Percentiles rank a stretch among this genome's conserved stretches.
phyloP scores from a whole-genome alignment of 2,113 vertebrate genomes.

The Rhabdornis inornatus region DNA sequence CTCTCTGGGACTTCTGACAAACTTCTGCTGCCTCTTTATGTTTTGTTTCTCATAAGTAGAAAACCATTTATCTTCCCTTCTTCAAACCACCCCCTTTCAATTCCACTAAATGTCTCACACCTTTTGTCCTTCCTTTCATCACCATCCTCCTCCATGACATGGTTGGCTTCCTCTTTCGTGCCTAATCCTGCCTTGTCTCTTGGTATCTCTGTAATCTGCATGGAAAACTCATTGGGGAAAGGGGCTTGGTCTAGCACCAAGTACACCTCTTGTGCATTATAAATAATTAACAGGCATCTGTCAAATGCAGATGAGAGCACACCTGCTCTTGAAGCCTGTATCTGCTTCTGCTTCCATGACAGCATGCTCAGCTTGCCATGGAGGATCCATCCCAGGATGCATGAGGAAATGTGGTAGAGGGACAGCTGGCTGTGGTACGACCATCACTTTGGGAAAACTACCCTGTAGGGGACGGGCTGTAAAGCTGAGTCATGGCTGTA shows the following conservation, averaged over 20 bases:
- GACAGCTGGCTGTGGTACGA: neutral
- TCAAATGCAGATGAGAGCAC: neutral
- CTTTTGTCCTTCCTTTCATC: neutral
- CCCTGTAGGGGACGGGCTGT: neutral
- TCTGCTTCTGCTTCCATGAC: neutral
- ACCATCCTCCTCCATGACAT: neutral
- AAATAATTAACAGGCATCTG: neutral
- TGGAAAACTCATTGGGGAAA: neutral
- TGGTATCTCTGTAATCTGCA: neutral
- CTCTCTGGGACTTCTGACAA: neutral
- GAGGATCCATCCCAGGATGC: neutral
- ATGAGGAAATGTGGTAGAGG: neutral
- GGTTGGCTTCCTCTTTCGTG: neutral
- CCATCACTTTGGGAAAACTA: neutral
- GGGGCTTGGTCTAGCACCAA: neutral
- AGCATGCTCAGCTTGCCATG: neutral
- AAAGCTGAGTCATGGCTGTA: slow-evolving; percentile 2
- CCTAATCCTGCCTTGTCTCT: neutral
- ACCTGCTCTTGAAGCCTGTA: neutral
- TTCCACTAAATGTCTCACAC: neutral
- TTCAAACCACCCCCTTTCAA: neutral
- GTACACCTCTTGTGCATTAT: neutral
- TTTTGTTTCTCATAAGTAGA: neutral
- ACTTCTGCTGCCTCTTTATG: neutral
- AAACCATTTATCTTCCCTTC: neutral